Evolutionary conservation across 2,113 vertebrate genomes (phyloP), one percentile per base, ranked within the genome.

Genomic region (Gulo gulo): DNA sequence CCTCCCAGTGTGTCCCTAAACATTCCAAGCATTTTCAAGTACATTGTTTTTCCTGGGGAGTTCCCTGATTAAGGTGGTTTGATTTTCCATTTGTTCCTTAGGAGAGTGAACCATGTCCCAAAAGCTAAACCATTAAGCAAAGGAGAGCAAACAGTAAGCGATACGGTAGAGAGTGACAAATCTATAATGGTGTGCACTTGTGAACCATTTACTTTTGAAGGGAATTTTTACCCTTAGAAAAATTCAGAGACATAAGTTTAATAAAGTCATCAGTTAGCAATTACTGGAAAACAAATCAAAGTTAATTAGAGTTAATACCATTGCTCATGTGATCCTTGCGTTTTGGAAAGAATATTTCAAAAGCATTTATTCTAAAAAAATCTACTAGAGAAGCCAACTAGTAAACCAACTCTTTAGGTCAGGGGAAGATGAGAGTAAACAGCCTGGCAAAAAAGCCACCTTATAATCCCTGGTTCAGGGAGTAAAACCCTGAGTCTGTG

Each of bases 311-410:
- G 4, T 79, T 20, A 78, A 55, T 29, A 81, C 2, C n/a, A 39
- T 23, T 86, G 65, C 81, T 86, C 10, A 15, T 45, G 18, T 42
- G 79, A 91, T 24, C 6, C 5, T 6, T 84, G 5, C 42, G 39
- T 36, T 91, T 91, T 69, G 85, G 65, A 83, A 88, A 96, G 73
- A 47, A 36, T 13, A 69, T 78, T 91, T 87, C n/a, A 57, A 95
- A 93, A 71, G 12, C 18, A 57, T 69, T 45, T 91, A 26, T 88
- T 93, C 82, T n/a, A 23, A 83, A 92, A 63, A 67, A 34, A 80
- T 63, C 15, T 88, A 12, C 31, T 67, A n/a, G 47, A 86, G 65
- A 87, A 76, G 2, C 4, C 39, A 61, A 16, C 13, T 85, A 52
- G 63, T 76, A 89, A 92, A 63, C 11, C 26, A n/a, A 81, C 24